Percentiles rank a stretch among this genome's conserved stretches.
Evolutionary conservation across 1,140 invertebrate species (phyloP).

Genomic region (Bombus superbus): DNA sequence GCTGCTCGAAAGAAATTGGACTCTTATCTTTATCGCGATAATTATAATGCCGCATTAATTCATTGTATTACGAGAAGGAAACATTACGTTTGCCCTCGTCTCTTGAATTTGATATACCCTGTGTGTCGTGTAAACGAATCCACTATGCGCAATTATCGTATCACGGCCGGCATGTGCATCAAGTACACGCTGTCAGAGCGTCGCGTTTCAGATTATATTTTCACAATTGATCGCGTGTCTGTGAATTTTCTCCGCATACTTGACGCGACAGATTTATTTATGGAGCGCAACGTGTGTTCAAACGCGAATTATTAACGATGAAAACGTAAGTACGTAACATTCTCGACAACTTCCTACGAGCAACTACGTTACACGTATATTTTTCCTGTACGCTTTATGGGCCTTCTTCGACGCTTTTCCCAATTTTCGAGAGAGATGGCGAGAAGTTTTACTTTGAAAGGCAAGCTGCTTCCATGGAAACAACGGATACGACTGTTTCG

Average conservation of each 20-base stretch:
- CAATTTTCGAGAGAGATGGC: neutral
- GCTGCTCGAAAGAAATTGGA: neutral
- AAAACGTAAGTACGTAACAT: neutral
- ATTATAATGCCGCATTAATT: neutral
- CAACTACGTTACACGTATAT: neutral
- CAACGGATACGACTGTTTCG: too few relatives aligned
- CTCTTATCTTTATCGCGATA: too few relatives aligned
- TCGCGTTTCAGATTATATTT: constrained; percentile 25
- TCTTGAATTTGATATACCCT: neutral
- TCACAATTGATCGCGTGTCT: constrained; percentile 15
- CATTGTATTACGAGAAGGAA: neutral
- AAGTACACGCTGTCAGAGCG: neutral
- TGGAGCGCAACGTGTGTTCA: neutral
- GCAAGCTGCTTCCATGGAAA: neutral
- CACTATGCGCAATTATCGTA: constrained; percentile 17
- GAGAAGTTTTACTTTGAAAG: too few relatives aligned
- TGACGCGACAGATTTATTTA: neutral
- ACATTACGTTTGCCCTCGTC: neutral
- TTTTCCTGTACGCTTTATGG: neutral
- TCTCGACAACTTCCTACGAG: neutral
- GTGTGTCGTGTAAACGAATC: constrained; percentile 10
- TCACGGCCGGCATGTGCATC: neutral
- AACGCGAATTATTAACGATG: neutral
- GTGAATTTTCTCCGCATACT: neutral
- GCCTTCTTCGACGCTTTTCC: neutral